Evolutionary conservation across 2,888 invertebrate species (phyloP).

Genomic region (Leuctra nigra): DNA sequence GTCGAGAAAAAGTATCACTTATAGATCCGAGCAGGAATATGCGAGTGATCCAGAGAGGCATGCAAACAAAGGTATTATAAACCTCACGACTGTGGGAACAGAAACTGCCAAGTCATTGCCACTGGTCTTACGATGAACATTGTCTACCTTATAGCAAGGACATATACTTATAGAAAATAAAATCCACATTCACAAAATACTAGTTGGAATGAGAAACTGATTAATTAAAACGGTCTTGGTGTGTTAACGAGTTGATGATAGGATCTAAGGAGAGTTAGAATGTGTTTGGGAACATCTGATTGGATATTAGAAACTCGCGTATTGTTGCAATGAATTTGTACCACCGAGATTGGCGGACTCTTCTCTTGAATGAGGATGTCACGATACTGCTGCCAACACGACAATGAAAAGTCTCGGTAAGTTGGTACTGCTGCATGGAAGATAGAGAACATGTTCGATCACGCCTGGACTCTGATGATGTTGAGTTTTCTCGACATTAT

Average conservation of each 20-base stretch:
- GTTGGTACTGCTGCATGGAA: no score
- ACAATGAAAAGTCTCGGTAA: not conserved
- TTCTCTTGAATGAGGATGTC: not conserved
- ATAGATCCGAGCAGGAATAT: not conserved
- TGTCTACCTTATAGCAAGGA: slow-evolving; percentile 1
- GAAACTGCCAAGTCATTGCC: not conserved
- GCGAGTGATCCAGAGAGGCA: not conserved
- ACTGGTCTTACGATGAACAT: not conserved
- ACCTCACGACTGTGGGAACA: slow-evolving; percentile 1
- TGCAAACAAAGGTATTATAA: not conserved
- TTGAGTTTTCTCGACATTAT: not conserved
- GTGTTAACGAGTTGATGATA: slow-evolving; percentile 20
- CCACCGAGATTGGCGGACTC: not conserved
- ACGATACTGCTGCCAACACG: not conserved
- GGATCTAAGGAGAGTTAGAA: not conserved
- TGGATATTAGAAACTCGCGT: slow-evolving; percentile 14
- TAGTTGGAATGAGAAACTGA: slow-evolving; percentile 7
- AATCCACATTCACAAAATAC: slow-evolving; percentile 15
- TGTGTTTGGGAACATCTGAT: slow-evolving; percentile 3
- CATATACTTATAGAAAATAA: no score
- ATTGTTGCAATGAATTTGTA: slow-evolving; percentile 14
- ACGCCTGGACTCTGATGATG: not conserved
- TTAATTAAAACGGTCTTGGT: slow-evolving; percentile 25
- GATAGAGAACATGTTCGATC: not conserved
- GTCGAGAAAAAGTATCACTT: not conserved